A percentile compares a stretch with the other conserved stretches of the same genome.
These are phyloP conservation scores for Drosophila subobscura DNA, from an alignment of 1,140 invertebrate species.

Conservation along the genomic window DNA sequence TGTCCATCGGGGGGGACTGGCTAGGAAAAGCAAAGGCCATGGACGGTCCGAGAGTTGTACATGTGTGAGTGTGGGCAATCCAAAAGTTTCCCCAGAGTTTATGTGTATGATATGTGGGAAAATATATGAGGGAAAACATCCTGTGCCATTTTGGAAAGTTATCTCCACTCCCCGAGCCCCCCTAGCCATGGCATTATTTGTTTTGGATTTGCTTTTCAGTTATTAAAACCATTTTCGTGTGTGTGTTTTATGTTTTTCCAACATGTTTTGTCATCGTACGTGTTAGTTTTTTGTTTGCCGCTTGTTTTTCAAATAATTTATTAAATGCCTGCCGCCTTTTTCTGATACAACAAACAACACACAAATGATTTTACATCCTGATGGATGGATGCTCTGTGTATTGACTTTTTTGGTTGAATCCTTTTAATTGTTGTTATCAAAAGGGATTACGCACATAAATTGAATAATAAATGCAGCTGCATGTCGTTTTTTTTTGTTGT, in stretches of 20 bases:
- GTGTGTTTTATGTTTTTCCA: constrained; percentile 37
- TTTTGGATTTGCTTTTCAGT: constrained; percentile 38
- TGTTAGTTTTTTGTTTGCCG: constrained; percentile 32
- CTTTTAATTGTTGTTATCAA: constrained; percentile 30
- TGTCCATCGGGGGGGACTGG: neutral
- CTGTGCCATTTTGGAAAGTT: constrained; percentile 30
- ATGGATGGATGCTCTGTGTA: neutral
- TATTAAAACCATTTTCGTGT: constrained; percentile 62
- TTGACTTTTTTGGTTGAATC: constrained; percentile 11
- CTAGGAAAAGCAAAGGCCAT: neutral
- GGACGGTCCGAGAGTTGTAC: no score
- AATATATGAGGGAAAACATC: constrained; percentile 1
- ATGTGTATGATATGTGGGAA: constrained; percentile 3
- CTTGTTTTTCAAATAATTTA: constrained; percentile 58
- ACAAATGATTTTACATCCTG: constrained; percentile 34
- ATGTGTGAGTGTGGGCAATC: neutral
- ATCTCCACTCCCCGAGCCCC: constrained; percentile 3
- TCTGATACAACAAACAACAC: constrained; percentile 4
- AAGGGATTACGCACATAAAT: constrained; percentile 27
- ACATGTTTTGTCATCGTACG: constrained; percentile 45
- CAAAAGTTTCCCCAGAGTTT: constrained; percentile 27
- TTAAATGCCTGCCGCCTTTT: constrained; percentile 49
- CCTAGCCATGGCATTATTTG: constrained; percentile 27
- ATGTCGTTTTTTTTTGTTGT: neutral
- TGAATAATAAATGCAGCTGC: constrained; percentile 20